Base-by-base conservation (phyloP, 2,888 invertebrate genomes). In the Ochropleura leucogaster region DNA sequence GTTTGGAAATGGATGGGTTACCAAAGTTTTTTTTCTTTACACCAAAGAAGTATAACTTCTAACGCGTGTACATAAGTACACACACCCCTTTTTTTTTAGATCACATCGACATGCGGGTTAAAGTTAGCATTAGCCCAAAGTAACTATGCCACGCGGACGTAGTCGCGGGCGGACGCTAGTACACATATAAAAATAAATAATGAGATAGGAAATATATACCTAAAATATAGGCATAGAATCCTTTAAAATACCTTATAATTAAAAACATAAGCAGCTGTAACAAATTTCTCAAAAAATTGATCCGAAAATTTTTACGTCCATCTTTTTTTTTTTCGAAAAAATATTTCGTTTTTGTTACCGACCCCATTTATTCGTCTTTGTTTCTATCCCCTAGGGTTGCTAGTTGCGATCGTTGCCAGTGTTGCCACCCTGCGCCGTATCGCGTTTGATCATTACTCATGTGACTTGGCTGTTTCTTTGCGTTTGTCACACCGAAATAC, bases 401-500 rank as follows among this genome's bases (percentile, higher is more conserved):
- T 62, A 79, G 76, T 65, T 70, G 46, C 69, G 46, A 55, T 12
- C 62, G 63, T 16, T 20, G 55, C 18, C 77, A 40, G 69, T 71
- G 72, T 71, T 71, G 18, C 64, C 60, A 74, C 87, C 86, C 85
- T 68, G 81, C 74, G 74, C 49, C 55, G 59, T 46, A 57, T 44
- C 63, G 77, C 71, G 1, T 20, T 69, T 65, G 47, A 88, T 86
- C 91, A 92, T 92, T 92, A 90, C 86, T 92, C 91, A 80, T 83
- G 79, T 92, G 92, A 92, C 70, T 89, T 90, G 88, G 92, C 92
- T 76, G 47, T 88, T 89, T 88, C 4, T 69, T 18, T 30, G 12
- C 59, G 81, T 84, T 79, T 83, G 85, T 78, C 87, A 80, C 80
- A 70, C 77, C 80, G 78, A 77, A 79, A 70, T 77, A 74, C 5